These are phyloP conservation scores for Indicator maculatus DNA, from an alignment of 2,113 vertebrate genomes.

Conservation along the genomic window DNA sequence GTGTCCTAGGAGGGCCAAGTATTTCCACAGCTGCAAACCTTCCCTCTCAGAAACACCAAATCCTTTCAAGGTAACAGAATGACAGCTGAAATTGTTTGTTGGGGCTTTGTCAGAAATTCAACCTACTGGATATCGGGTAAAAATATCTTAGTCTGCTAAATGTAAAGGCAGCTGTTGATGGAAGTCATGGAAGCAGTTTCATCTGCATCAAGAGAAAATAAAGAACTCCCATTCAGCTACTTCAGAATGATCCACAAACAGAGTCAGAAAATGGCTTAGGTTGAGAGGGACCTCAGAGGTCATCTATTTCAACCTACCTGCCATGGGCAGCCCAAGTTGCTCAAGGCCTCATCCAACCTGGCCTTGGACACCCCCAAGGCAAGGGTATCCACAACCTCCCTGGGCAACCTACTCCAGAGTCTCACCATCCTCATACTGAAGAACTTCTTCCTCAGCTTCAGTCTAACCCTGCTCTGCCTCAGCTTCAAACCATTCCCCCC, in stretches of 20 bases:
- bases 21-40: neutral
- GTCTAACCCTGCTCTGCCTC: too few relatives aligned
- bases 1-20: neutral
- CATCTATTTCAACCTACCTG: too few relatives aligned
- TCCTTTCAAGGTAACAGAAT: neutral
- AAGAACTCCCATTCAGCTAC: rapidly evolving
- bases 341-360: too few relatives aligned
- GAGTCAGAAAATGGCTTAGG: too few relatives aligned
- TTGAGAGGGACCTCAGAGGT: too few relatives aligned
- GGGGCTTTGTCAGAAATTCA: neutral
- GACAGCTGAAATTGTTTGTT: neutral
- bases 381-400: too few relatives aligned
- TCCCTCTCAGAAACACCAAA: neutral
- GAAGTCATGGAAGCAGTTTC: neutral
- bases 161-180: neutral
- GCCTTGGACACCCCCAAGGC: too few relatives aligned
- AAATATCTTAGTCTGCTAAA: neutral
- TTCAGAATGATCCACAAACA: neutral
- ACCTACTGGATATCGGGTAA: neutral
- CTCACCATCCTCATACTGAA: too few relatives aligned
- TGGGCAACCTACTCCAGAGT: too few relatives aligned
- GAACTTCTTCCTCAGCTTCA: too few relatives aligned
- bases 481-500: too few relatives aligned
- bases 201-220: neutral
- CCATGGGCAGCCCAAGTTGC: too few relatives aligned